Evolutionary conservation across 2,113 vertebrate genomes (phyloP).

Genomic region (Podarcis muralis): DNA sequence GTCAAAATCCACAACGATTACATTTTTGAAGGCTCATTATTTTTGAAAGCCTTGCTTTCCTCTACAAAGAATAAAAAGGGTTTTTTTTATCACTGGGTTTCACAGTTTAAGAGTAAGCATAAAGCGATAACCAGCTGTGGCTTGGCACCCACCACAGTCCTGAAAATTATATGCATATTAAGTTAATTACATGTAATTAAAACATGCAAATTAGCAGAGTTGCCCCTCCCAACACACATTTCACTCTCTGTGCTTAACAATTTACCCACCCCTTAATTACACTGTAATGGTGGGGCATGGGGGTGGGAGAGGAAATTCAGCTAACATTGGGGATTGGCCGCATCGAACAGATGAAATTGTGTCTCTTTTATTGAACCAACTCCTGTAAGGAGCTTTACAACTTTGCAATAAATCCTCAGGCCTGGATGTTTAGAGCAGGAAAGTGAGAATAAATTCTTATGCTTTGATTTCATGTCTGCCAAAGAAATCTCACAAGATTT

Average conservation of each 20-base stretch:
- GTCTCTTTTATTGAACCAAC: background rate
- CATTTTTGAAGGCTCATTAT: background rate
- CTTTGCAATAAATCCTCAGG: slow-evolving; percentile 1
- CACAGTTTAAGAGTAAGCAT: background rate
- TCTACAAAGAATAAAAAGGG: background rate
- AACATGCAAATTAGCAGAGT: slow-evolving; percentile 27
- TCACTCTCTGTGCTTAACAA: slow-evolving; percentile 6
- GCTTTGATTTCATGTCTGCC: background rate
- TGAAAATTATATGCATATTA: slow-evolving; percentile 32
- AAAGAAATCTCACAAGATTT: background rate
- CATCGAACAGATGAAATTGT: background rate
- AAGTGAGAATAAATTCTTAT: background rate
- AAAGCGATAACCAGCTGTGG: slow-evolving; percentile 10
- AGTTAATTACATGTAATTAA: slow-evolving; percentile 37
- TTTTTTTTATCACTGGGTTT: background rate
- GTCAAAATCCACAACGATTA: background rate
- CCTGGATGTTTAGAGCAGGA: background rate
- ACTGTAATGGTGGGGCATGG: background rate
- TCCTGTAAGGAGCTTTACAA: background rate
- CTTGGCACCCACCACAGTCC: background rate
- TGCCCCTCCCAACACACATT: slow-evolving; percentile 2
- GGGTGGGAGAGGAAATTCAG: background rate
- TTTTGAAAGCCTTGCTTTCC: background rate
- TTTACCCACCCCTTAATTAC: slow-evolving; percentile 30
- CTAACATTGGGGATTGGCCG: background rate